A percentile compares a stretch with the other conserved stretches of the same genome.
Evolutionary conservation across 2,113 vertebrate species (phyloP).

Genomic region (Rhabdomys dilectus): DNA sequence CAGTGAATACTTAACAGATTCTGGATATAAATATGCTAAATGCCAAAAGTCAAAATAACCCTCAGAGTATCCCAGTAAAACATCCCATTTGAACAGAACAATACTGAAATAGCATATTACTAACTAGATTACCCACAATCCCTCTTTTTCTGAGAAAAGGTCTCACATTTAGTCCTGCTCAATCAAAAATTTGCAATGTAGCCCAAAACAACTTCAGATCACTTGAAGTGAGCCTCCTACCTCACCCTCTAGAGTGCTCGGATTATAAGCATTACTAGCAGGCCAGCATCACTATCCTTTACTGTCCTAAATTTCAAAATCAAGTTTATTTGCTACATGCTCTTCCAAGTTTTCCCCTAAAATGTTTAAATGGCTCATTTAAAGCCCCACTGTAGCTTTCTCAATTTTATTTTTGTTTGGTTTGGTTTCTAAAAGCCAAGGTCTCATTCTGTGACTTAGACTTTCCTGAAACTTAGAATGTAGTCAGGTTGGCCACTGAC

Average conservation of each 20-base stretch:
- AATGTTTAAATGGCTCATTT: conserved; percentile 33
- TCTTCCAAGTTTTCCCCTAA: conserved; percentile 1
- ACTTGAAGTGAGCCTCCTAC: neutral
- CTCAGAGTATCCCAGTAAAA: conserved; percentile 6
- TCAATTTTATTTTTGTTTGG: neutral
- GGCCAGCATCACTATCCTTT: neutral
- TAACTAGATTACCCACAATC: neutral
- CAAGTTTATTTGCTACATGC: conserved; percentile 38
- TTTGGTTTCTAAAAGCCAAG: neutral
- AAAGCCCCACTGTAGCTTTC: neutral
- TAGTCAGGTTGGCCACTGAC: neutral
- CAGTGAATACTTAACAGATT: conserved; percentile 30
- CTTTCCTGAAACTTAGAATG: neutral
- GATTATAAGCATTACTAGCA: neutral
- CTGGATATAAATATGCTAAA: conserved; percentile 22
- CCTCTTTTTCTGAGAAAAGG: neutral
- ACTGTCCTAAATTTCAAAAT: conserved; percentile 18
- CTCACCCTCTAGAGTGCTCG: neutral
- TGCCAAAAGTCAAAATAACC: conserved; percentile 50
- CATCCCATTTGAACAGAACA: neutral
- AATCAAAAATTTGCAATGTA: neutral
- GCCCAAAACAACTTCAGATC: neutral
- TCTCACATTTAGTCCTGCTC: neutral
- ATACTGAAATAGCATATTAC: conserved; percentile 26
- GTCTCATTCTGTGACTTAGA: neutral